Percentiles rank a stretch among this genome's conserved stretches.
phyloP scores from a whole-genome alignment of 2,113 vertebrate genomes.

The Columba livia region DNA sequence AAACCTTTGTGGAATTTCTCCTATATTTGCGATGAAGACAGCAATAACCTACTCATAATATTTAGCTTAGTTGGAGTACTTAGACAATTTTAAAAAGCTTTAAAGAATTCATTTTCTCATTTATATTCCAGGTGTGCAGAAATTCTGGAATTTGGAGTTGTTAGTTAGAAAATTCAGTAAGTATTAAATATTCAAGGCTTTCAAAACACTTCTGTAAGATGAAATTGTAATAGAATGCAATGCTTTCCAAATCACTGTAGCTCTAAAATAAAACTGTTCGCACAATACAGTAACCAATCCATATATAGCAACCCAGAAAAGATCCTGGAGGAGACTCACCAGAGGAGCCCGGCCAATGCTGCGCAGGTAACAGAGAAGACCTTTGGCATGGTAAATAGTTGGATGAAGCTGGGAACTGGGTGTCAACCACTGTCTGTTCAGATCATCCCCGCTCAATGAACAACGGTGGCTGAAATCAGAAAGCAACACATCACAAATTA shows the following conservation, averaged over 20 bases:
- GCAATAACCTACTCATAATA: not conserved
- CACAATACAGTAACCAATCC: not conserved
- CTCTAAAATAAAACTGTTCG: not conserved
- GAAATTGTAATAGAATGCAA: not conserved
- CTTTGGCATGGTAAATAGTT: conserved; percentile 91
- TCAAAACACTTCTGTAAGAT: not conserved
- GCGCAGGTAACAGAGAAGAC: conserved; percentile 86
- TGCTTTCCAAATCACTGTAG: not conserved
- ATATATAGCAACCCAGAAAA: not conserved
- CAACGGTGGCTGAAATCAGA: conserved; percentile 83
- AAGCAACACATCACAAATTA: not conserved
- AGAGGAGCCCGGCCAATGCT: conserved; percentile 79
- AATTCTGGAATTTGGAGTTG: not conserved
- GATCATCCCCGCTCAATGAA: conserved; percentile 85
- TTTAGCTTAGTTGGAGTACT: not conserved
- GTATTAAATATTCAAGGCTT: not conserved
- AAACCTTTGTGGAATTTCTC: not conserved
- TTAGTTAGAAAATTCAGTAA: not conserved
- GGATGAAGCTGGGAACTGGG: conserved; percentile 82
- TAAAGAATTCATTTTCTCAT: not conserved
- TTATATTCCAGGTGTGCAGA: not conserved
- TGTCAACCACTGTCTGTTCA: conserved; percentile 90
- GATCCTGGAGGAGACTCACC: conserved; percentile 75
- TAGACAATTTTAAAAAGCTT: not conserved
- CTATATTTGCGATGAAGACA: not conserved